These are phyloP conservation scores for Acromyrmex heyeri DNA, from an alignment of 1,140 invertebrate genomes.

Conservation along the genomic window DNA sequence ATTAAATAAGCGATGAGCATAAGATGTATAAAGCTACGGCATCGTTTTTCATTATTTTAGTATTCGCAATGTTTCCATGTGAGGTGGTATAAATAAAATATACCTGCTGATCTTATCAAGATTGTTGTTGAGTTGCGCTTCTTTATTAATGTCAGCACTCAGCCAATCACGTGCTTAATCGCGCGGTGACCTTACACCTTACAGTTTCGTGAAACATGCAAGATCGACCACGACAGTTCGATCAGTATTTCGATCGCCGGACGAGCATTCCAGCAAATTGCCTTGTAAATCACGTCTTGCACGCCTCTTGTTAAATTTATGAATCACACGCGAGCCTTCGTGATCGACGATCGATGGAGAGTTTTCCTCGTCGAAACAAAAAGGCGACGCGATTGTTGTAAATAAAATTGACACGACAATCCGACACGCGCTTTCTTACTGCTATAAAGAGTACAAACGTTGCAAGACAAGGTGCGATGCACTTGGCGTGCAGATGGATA, in stretches of 20 bases:
- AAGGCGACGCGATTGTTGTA: constrained; percentile 26
- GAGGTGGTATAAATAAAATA: constrained; percentile 26
- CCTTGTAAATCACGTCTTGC: constrained; percentile 57
- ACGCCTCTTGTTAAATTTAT: constrained; percentile 61
- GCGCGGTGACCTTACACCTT: constrained; percentile 54
- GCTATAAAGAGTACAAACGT: constrained; percentile 9
- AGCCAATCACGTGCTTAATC: constrained; percentile 33
- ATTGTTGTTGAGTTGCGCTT: constrained; percentile 36
- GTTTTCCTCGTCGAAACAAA: constrained; percentile 24
- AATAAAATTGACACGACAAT: constrained; percentile 68
- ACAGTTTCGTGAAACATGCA: constrained; percentile 40
- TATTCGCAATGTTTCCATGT: too few species aligned
- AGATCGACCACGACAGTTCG: constrained; percentile 42
- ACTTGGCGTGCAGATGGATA: constrained; percentile 64
- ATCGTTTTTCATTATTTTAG: too few species aligned
- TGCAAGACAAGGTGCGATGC: constrained; percentile 9
- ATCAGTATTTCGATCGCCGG: constrained; percentile 58
- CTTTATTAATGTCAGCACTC: constrained; percentile 52
- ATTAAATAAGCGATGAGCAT: too few species aligned
- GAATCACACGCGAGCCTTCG: constrained; percentile 61
- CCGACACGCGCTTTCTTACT: constrained; percentile 22
- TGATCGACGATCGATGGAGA: constrained; percentile 47
- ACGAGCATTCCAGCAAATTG: constrained; percentile 55
- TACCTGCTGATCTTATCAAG: constrained; percentile 19
- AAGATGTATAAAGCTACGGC: too few species aligned